A percentile compares a stretch with the other conserved stretches of the same genome.
phyloP scores from a whole-genome alignment of 2,113 vertebrate species.

The Hydrochoerus hydrochaeris region DNA sequence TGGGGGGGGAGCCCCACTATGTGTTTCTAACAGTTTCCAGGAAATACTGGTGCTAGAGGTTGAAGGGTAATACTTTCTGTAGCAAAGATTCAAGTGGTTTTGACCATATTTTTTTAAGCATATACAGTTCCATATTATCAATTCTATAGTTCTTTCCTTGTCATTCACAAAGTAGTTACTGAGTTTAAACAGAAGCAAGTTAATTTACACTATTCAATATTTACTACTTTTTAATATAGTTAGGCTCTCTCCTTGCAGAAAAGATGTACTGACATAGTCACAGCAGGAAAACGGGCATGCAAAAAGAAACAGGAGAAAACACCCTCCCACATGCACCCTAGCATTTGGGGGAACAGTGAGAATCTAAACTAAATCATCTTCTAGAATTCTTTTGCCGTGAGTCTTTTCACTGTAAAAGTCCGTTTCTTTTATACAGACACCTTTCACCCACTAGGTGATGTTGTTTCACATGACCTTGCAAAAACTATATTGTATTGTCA shows the following conservation, averaged over 20 bases:
- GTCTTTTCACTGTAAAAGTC: constrained; percentile 14
- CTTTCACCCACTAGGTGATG: not conserved
- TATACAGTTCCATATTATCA: not conserved
- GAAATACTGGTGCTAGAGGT: not conserved
- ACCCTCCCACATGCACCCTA: not conserved
- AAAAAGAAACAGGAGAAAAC: not conserved
- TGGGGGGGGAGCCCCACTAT: not conserved
- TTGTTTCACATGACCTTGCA: not conserved
- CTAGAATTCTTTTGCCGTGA: constrained; percentile 28
- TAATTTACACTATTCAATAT: constrained; percentile 31
- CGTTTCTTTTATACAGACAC: not conserved
- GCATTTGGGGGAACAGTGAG: not conserved
- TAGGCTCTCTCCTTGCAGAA: constrained; percentile 14
- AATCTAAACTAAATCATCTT: not conserved
- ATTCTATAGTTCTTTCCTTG: not conserved
- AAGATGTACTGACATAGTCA: not conserved
- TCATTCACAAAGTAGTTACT: not conserved
- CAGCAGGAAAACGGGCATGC: not conserved
- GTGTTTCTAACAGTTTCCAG: not conserved
- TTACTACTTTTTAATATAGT: constrained; percentile 27
- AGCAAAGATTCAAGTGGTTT: not conserved
- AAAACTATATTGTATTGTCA: not conserved
- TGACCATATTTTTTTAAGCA: not conserved
- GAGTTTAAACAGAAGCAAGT: not conserved
- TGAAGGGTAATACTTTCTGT: not conserved